Evolutionary conservation across 2,888 invertebrate species (phyloP).

Genomic region (Mesorhabditis sp.): DNA sequence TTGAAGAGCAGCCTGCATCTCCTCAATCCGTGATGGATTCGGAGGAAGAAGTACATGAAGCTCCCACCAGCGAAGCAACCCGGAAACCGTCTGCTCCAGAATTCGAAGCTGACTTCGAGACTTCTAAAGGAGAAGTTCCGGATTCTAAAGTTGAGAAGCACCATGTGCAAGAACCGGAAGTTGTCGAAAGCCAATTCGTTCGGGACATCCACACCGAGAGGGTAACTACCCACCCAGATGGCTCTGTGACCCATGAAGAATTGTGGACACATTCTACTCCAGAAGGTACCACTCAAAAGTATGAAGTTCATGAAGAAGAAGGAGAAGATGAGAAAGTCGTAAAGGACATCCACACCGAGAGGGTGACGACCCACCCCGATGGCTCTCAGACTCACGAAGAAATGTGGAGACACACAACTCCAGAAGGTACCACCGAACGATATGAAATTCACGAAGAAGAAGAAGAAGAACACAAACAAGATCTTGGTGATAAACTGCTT

Average conservation of each 20-base stretch:
- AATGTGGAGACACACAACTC: not conserved
- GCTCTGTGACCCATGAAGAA: no score
- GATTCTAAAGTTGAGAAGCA: not conserved
- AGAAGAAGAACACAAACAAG: not conserved
- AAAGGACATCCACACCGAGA: no score
- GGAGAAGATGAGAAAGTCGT: slow-evolving; percentile 12
- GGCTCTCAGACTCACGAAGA: no score
- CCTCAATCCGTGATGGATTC: not conserved
- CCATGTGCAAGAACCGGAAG: slow-evolving; percentile 16
- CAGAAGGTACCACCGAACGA: not conserved
- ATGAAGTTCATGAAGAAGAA: slow-evolving; percentile 16
- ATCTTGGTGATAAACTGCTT: slow-evolving; percentile 14
- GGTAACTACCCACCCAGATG: no score
- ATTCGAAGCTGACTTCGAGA: no score
- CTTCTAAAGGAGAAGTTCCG: not conserved
- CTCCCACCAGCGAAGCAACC: no score
- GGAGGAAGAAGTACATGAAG: slow-evolving; percentile 6
- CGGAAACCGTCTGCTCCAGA: no score
- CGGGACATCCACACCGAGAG: no score
- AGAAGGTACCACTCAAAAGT: not conserved
- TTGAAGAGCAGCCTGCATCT: slow-evolving; percentile 1
- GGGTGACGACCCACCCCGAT: no score
- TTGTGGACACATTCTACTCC: not conserved
- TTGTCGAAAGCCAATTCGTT: not conserved
- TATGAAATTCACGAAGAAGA: slow-evolving; percentile 7